Evolutionary conservation across 2,113 vertebrate genomes (phyloP).

Genomic region (Glaucomys volans): DNA sequence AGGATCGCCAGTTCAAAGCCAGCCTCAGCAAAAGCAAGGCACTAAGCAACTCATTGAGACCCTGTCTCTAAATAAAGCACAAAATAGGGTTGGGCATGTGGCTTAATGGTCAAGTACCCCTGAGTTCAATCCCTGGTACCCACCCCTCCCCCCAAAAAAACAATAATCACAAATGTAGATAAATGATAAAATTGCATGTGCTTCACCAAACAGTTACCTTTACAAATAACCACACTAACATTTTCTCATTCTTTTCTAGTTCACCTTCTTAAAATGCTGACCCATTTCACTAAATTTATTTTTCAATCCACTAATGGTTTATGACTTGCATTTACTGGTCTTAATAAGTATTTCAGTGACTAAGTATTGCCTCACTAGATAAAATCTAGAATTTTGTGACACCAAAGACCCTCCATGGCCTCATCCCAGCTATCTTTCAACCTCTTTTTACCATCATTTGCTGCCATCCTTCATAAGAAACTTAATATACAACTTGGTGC

Average conservation of each 20-base stretch:
- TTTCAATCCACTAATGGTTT: constrained; percentile 31
- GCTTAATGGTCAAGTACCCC: too few species aligned
- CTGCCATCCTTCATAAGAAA: constrained; percentile 6
- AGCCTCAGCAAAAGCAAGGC: too few species aligned
- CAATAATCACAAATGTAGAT: background rate
- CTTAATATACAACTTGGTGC: background rate
- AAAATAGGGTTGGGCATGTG: too few species aligned
- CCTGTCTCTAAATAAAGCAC: too few species aligned
- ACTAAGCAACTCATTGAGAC: too few species aligned
- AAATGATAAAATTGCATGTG: background rate
- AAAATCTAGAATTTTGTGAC: constrained; percentile 45
- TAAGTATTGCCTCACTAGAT: background rate
- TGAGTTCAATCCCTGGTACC: too few species aligned
- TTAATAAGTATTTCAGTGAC: background rate
- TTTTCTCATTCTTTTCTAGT: background rate
- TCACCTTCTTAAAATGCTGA: background rate
- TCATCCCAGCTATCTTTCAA: background rate
- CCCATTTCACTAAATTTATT: constrained; percentile 9
- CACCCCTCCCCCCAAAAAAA: too few species aligned
- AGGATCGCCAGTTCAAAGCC: too few species aligned
- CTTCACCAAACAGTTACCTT: constrained; percentile 25
- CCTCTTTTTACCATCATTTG: background rate
- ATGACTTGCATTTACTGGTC: background rate
- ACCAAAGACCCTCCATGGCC: background rate
- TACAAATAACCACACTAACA: background rate